Evolutionary conservation across 1,140 invertebrate genomes (phyloP).

Genomic region (Lanistes nyassanus): DNA sequence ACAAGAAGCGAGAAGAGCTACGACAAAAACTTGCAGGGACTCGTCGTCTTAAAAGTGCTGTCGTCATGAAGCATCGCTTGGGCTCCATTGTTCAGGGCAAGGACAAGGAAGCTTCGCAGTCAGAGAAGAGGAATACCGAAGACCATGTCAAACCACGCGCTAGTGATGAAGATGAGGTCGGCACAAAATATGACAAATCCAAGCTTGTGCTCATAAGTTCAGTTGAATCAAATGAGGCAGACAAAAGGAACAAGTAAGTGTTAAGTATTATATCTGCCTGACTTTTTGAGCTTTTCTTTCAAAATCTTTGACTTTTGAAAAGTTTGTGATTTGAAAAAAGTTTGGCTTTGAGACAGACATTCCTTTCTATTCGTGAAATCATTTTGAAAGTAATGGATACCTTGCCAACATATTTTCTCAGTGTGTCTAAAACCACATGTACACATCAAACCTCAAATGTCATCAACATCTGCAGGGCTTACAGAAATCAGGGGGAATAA

Average conservation of each 20-base stretch:
- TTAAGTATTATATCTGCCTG: background rate
- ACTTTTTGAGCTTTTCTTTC: background rate
- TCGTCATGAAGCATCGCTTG: slow-evolving; percentile 33
- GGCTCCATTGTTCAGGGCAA: slow-evolving; percentile 6
- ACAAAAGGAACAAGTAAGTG: background rate
- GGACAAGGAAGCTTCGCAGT: background rate
- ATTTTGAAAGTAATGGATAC: too few relatives aligned
- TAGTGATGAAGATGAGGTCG: slow-evolving; percentile 3
- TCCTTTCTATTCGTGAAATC: too few relatives aligned
- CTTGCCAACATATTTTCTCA: too few relatives aligned
- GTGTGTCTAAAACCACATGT: too few relatives aligned
- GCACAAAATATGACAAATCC: background rate
- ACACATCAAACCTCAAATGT: too few relatives aligned
- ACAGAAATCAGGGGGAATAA: too few relatives aligned
- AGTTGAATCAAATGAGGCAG: background rate
- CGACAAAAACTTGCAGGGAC: slow-evolving; percentile 55
- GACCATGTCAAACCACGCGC: background rate
- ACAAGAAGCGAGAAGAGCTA: slow-evolving; percentile 47
- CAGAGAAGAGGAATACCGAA: background rate
- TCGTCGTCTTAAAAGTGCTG: slow-evolving; percentile 32
- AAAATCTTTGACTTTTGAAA: background rate
- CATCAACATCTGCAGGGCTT: too few relatives aligned
- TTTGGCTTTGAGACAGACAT: background rate
- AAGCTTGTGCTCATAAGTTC: background rate
- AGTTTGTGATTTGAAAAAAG: background rate